Base-by-base conservation (phyloP, 2,113 vertebrate genomes). In the Picathartes gymnocephalus region DNA sequence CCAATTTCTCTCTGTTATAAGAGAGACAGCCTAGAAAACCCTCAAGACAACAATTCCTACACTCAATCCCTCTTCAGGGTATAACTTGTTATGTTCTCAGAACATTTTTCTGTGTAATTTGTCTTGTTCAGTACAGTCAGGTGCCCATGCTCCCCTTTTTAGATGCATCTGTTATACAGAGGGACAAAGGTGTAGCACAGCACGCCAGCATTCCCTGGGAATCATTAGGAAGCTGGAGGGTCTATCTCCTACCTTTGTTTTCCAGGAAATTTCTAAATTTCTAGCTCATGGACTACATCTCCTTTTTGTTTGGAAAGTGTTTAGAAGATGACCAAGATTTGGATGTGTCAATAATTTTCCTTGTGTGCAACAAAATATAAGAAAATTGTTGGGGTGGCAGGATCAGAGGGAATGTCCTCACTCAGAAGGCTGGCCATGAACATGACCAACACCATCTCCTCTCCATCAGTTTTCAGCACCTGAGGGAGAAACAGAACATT, bases 181-280 rank as follows among this genome's bases (percentile, higher is more conserved):
- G 60, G 10, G 22, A 68, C 44, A 74, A 28, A 35, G 19, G 20
- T 0, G 0, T 10, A 42, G 31, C n/a, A n/a, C 2, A 12, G 6
- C 24, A 45, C 50, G 28, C 14, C 53, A 54, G 4, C 15, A 22
- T 50, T 91, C 21, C 18, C 44, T 58, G 48, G 18, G 13, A 76
- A 13, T 40, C 33, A 27, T 31, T 33, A 9, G 8, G 40, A 73
- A 80, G 23, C 16, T 56, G 35, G 3, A 76, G 30, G 28, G 19
- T 9, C 23, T 16, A 57, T 16, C 17, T 6, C 10, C 15, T 50
- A 19, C 8, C 23, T 62, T 44, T 54, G 8, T 15, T 83, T 58
- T n/a, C 44, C 45, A 39, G 40, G 30, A 90, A 81, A 51, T 64
- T 56, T 37, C 23, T 51, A 24, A 58, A 71, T 62, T 35, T 73